Percentiles rank a stretch among this genome's conserved stretches.
Evolutionary conservation across 2,113 vertebrate species (phyloP).

Genomic region (Asarcornis scutulata): DNA sequence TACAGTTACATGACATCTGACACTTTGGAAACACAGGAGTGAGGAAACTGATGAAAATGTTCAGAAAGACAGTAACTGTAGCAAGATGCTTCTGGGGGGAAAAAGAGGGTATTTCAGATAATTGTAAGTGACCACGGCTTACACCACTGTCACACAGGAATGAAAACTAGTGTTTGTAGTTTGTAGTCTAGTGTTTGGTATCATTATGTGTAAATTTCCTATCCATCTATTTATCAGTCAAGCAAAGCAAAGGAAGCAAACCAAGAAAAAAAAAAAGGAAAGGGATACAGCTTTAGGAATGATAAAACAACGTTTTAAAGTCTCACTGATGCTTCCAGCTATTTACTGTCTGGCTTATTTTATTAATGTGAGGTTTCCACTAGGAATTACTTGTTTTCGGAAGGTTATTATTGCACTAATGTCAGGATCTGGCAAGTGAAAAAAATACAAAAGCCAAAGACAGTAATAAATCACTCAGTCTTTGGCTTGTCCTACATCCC

Average conservation of each 20-base stretch:
- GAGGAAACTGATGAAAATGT: background rate
- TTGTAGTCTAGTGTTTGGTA: background rate
- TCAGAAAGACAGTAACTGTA: background rate
- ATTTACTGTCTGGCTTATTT: background rate
- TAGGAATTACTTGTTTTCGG: constrained; percentile 27
- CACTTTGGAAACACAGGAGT: background rate
- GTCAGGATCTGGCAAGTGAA: constrained; percentile 2
- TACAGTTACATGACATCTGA: background rate
- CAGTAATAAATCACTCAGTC: background rate
- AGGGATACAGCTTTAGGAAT: background rate
- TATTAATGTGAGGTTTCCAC: background rate
- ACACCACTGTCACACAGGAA: background rate
- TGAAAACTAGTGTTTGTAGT: background rate
- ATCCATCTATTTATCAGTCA: background rate
- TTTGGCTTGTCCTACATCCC: background rate
- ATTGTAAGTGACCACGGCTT: background rate
- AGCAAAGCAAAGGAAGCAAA: background rate
- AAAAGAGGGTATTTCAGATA: background rate
- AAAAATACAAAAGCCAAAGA: background rate
- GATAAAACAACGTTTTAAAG: background rate
- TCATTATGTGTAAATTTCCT: background rate
- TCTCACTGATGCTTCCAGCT: background rate
- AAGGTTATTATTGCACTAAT: constrained; percentile 6
- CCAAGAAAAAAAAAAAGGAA: background rate
- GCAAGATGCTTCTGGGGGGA: background rate